These are phyloP conservation scores for Hemistola chrysoprasaria DNA, from an alignment of 2,888 invertebrate species.

Conservation along the genomic window DNA sequence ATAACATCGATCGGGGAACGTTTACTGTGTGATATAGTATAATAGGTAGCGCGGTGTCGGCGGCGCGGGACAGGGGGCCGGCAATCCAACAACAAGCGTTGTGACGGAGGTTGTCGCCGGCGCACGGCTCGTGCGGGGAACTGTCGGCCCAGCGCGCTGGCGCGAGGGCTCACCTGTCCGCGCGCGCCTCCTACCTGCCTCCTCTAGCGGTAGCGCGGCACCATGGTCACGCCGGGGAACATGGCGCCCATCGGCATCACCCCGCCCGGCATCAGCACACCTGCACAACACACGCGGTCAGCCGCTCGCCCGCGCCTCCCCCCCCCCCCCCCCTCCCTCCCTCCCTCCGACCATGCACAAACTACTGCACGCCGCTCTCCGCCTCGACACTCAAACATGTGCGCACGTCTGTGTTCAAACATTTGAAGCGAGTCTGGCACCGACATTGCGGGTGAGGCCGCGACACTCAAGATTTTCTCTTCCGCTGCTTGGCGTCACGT, in stretches of 20 bases:
- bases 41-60: slow-evolving; percentile 43
- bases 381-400: no score
- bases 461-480: no score
- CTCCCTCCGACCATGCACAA: slow-evolving; percentile 1
- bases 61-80: slow-evolving; percentile 75
- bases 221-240: slow-evolving; percentile 81
- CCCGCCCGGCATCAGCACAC: slow-evolving; percentile 76
- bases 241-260: slow-evolving; percentile 78
- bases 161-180: slow-evolving; percentile 56
- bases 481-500: no score
- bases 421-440: no score
- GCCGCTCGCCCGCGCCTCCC: slow-evolving; percentile 1
- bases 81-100: slow-evolving; percentile 81
- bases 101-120: slow-evolving; percentile 71
- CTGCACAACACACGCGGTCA: slow-evolving; percentile 52
- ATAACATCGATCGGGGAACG: slow-evolving; percentile 39
- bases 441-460: no score
- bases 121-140: slow-evolving; percentile 77
- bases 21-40: slow-evolving; percentile 15
- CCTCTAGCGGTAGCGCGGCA: slow-evolving; percentile 94
- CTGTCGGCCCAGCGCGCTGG: slow-evolving; percentile 76
- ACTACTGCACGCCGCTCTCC: no score
- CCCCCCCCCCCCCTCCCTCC: slow-evolving; percentile 55
- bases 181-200: slow-evolving; percentile 35
- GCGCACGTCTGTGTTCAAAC: no score